phyloP scores from a whole-genome alignment of 2,797 vertebrate genomes.

The Onychomys leucogaster region DNA sequence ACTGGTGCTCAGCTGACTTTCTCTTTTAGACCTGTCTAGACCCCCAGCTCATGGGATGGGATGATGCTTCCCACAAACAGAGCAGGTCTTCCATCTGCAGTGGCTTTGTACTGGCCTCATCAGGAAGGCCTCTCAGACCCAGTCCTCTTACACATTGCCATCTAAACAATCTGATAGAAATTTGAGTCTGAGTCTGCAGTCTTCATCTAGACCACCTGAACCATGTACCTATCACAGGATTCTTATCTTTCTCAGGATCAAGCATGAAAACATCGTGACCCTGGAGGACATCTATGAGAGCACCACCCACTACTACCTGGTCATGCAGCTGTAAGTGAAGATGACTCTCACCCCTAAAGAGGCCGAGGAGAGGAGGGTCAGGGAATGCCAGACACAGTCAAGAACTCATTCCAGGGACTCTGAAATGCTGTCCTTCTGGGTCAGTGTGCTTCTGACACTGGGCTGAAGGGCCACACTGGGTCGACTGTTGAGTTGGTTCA shows the following conservation, averaged over 20 bases:
- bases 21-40: background rate
- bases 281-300: slow-evolving; percentile 98
- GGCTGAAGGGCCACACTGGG: background rate
- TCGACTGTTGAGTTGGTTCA: background rate
- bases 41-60: background rate
- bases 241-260: slow-evolving; percentile 90
- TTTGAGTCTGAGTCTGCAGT: background rate
- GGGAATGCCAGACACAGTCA: background rate
- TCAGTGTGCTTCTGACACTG: background rate
- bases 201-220: background rate
- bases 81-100: background rate
- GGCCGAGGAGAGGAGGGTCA: background rate
- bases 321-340: slow-evolving; percentile 97
- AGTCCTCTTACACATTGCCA: background rate
- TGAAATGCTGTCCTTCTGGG: background rate
- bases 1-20: background rate
- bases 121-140: background rate
- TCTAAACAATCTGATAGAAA: background rate
- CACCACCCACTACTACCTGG: slow-evolving; percentile 95
- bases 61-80: background rate
- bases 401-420: background rate
- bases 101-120: background rate
- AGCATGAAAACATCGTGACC: slow-evolving; percentile 96
- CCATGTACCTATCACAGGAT: background rate
- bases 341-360: background rate